phyloP scores from a whole-genome alignment of 2,113 vertebrate species.

The Nothoprocta perdicaria region DNA sequence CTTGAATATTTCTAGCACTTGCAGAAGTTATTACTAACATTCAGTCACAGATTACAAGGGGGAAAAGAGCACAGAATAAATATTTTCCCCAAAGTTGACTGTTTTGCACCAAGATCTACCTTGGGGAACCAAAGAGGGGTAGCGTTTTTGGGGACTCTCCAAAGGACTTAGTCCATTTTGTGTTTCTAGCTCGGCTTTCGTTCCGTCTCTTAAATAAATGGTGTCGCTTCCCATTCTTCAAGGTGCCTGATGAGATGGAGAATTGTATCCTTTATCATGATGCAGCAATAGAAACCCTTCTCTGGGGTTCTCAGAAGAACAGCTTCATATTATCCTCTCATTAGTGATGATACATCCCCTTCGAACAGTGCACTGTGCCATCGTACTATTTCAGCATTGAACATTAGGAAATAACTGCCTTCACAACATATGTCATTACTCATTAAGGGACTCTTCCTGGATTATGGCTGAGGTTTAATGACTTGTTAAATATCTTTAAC shows the following conservation, averaged over 20 bases:
- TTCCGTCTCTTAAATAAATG: not conserved
- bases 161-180: not conserved
- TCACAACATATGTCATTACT: slow-evolving; percentile 97
- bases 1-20: not conserved
- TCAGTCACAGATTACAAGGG: not conserved
- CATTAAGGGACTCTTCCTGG: slow-evolving; percentile 91
- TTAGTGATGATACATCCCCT: slow-evolving; percentile 94
- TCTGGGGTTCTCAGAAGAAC: slow-evolving; percentile 82
- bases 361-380: slow-evolving; percentile 90
- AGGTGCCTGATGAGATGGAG: not conserved
- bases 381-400: slow-evolving; percentile 81
- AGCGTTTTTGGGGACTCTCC: not conserved
- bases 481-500: slow-evolving; percentile 99
- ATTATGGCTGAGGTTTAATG: slow-evolving; percentile 95
- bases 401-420: slow-evolving; percentile 95
- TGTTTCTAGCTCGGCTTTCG: not conserved
- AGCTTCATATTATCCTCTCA: slow-evolving; percentile 92
- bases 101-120: not conserved
- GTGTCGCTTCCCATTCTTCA: not conserved
- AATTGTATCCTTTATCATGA: slow-evolving; percentile 66
- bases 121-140: not conserved
- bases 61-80: not conserved
- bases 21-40: not conserved
- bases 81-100: not conserved
- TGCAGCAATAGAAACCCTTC: slow-evolving; percentile 75